These are phyloP conservation scores for Amyelois transitella DNA, from an alignment of 1,140 invertebrate species.

Conservation along the genomic window DNA sequence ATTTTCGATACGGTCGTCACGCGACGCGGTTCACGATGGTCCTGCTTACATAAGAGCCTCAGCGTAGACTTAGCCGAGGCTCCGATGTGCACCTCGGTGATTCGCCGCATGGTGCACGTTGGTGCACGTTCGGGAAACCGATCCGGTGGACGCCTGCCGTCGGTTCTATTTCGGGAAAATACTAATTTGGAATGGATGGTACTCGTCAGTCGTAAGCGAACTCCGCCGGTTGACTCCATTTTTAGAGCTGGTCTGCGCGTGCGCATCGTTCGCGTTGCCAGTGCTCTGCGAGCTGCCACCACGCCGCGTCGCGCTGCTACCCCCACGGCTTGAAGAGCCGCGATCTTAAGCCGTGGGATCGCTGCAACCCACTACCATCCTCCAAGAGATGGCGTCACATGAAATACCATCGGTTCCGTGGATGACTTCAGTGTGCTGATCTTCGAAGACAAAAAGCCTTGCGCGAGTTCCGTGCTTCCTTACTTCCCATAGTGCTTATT, in stretches of 20 bases:
- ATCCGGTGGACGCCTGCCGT: slow-evolving; percentile 73
- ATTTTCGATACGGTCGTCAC: slow-evolving; percentile 69
- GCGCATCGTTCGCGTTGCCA: slow-evolving; percentile 59
- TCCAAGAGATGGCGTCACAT: slow-evolving; percentile 42
- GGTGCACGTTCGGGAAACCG: slow-evolving; percentile 72
- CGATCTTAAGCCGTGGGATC: slow-evolving; percentile 29
- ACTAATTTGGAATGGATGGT: slow-evolving; percentile 84
- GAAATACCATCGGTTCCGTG: slow-evolving; percentile 18
- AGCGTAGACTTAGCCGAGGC: slow-evolving; percentile 30
- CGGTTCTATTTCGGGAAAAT: slow-evolving; percentile 85
- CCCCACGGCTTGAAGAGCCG: slow-evolving; percentile 39
- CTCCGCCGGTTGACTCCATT: slow-evolving; percentile 74
- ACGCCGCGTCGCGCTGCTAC: slow-evolving; percentile 53
- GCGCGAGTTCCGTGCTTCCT: slow-evolving; percentile 93
- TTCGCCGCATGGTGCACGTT: slow-evolving; percentile 52
- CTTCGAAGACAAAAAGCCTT: slow-evolving; percentile 62
- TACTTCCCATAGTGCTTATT: slow-evolving; percentile 93
- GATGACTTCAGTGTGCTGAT: slow-evolving; percentile 24
- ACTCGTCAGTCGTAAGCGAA: slow-evolving; percentile 68
- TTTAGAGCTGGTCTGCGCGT: slow-evolving; percentile 76
- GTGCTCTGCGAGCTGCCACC: slow-evolving; percentile 57
- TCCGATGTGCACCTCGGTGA: slow-evolving; percentile 36
- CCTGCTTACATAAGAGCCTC: slow-evolving; percentile 60
- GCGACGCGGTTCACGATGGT: slow-evolving; percentile 62
- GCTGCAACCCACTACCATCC: slow-evolving; percentile 36